phyloP scores from a whole-genome alignment of 1,140 invertebrate species.

The Bombus picipes region DNA sequence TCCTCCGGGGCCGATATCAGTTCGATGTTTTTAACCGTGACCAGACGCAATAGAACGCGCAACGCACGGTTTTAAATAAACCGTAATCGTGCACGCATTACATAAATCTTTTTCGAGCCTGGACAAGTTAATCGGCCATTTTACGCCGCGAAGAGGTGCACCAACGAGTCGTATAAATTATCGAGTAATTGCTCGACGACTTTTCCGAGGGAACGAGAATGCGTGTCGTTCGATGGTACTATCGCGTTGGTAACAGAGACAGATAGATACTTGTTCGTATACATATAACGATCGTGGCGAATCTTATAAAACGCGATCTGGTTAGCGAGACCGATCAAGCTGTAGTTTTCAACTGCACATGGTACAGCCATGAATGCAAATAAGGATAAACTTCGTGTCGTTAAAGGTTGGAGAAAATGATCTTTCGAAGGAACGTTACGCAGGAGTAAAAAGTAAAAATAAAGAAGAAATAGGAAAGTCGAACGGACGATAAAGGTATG shows the following conservation, averaged over 20 bases:
- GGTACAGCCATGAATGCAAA: conserved; percentile 1
- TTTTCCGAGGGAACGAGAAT: conserved; percentile 17
- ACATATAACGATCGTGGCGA: background rate
- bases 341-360: background rate
- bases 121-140: conserved; percentile 49
- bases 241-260: conserved; percentile 6
- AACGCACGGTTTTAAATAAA: conserved; percentile 43
- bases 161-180: conserved; percentile 28
- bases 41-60: conserved; percentile 28
- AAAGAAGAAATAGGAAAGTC: too few relatives aligned
- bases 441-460: background rate
- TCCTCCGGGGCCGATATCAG: conserved; percentile 28
- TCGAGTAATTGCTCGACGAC: conserved; percentile 10
- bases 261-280: background rate
- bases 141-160: conserved; percentile 7
- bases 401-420: background rate
- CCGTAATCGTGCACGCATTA: conserved; percentile 27
- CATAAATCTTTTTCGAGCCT: conserved; percentile 52
- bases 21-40: conserved; percentile 51
- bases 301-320: conserved; percentile 37
- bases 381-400: background rate
- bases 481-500: too few relatives aligned
- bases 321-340: conserved; percentile 2
- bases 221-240: conserved; percentile 7
- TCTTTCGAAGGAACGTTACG: background rate